Base-by-base conservation (phyloP, 2,888 invertebrate genomes). In the Ormyrus thymus region DNA sequence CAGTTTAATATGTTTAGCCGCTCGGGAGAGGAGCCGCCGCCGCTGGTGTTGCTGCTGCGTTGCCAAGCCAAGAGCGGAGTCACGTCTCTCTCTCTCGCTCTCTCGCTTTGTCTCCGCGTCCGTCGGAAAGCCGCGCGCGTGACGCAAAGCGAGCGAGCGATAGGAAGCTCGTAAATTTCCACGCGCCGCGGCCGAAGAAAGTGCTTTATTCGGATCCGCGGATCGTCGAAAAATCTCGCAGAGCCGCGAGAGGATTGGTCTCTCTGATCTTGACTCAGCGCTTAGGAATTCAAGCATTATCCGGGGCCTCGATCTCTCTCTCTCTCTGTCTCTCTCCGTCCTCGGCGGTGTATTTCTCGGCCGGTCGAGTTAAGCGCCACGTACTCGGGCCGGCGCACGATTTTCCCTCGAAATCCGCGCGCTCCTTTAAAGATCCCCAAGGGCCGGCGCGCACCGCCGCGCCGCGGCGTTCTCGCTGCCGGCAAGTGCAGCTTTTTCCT, bases 1-100 rank as follows among this genome's bases (percentile, higher is more conserved):
- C 88, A 86, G 89, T 89, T 81, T 89, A 89, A 89, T 89, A 89
- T 88, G 89, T 89, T 89, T 89, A 89, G 89, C 84, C 81, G 79
- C 78, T 29, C 81, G 86, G 29, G 46, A 55, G 58, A 55, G 73
- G 46, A 66, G 75, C 50, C 56, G 58, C 6, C 86, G 85, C 83
- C 79, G 87, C 86, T 87, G 86, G 65, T 7, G 4, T 29, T 9
- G 50, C 56, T 45, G 69, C 70, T 55, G 66, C 76, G 83, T 83
- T 84, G 84, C 84, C 84, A 83, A 83, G 80, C 83, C 46, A 56
- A 48, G 29, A 11, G 55, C 29, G 29, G 15, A 55, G 50, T 58
- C 71, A 10, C 13, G 51, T 61, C 56, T 69, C 64, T 56, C 55
- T 29, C 59, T 55, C 29, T 65, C 53, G 8, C 15, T 51, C n/a